Conservation (phyloP, 2,113 vertebrate genomes). For the Geothlypis trichas region DNA sequence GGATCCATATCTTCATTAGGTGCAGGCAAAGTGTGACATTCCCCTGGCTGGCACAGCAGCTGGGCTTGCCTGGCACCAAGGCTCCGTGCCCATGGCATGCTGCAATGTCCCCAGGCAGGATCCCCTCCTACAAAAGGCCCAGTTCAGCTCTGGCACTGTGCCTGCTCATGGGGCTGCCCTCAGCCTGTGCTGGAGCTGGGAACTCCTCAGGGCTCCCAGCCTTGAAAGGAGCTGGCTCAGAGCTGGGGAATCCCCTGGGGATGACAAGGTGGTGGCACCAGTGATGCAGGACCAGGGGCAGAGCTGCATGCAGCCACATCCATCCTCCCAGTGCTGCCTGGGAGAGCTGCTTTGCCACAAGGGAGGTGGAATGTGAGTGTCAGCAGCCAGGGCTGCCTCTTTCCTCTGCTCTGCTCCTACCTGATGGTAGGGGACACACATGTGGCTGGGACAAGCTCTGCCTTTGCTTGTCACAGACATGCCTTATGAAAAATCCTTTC, state of each 20-base stretch:
- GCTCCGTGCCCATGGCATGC: neutral
- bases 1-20: accelerated
- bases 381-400: neutral
- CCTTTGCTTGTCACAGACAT: too few relatives aligned
- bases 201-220: neutral
- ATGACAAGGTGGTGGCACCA: neutral
- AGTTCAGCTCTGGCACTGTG: neutral
- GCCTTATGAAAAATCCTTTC: too few relatives aligned
- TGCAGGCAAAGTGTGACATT: neutral
- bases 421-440: too few relatives aligned
- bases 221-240: accelerated
- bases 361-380: neutral
- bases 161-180: neutral
- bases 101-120: neutral
- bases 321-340: neutral
- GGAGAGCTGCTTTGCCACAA: neutral
- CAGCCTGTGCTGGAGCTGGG: neutral
- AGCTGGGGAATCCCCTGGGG: neutral
- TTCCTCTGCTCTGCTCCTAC: neutral
- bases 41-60: neutral
- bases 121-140: accelerated
- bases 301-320: neutral
- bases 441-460: too few relatives aligned
- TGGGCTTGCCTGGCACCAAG: neutral
- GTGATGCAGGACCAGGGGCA: neutral